Base-by-base conservation (phyloP, 2,888 invertebrate genomes). In the Catocala nupta region DNA sequence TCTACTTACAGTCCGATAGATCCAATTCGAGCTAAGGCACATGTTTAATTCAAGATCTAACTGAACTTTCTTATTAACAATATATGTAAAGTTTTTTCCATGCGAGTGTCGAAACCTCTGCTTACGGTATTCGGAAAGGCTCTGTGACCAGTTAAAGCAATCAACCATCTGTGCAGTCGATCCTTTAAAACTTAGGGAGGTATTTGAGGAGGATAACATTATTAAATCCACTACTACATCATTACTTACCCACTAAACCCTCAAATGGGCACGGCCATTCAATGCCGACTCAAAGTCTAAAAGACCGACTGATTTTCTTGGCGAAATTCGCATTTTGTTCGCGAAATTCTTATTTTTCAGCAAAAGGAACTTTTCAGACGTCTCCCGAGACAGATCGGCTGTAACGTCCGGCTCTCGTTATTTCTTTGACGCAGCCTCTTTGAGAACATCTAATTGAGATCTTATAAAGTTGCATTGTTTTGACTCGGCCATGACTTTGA, bases 341-440 rank as follows among this genome's bases (percentile, higher is more conserved):
- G 58, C 34, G 53, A 63, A 63, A 57, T 65, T 58, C 60, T 45
- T 63, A 62, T 68, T 74, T 72, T 71, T 67, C 66, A 67, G 71
- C 60, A 62, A 78, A 75, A 63, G 58, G 75, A 75, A 77, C 70
- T 74, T 77, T 71, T 74, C 59, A 78, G 73, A 67, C 73, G 64
- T 77, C 70, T 66, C 70, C 33, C 61, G 71, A 68, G 77, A 75
- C 75, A 79, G 81, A 82, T 82, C 80, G 75, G 60, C 80, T 72
- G 81, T 79, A 78, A 82, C 80, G 77, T 77, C 80, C 83, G 80
- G 64, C 73, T 73, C 81, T 86, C 81, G 83, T 86, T 86, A 86
- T 86, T 85, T 84, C 85, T 84, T 86, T 82, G 83, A 81, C 77
- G 68, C 75, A 68, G 65, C 53, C 68, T 71, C 77, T 78, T 78